Percentiles rank a stretch among this genome's conserved stretches.
Conservation (phyloP, 92 coral and sea anemone genomes). For the Palythoa grandiflora region DNA sequence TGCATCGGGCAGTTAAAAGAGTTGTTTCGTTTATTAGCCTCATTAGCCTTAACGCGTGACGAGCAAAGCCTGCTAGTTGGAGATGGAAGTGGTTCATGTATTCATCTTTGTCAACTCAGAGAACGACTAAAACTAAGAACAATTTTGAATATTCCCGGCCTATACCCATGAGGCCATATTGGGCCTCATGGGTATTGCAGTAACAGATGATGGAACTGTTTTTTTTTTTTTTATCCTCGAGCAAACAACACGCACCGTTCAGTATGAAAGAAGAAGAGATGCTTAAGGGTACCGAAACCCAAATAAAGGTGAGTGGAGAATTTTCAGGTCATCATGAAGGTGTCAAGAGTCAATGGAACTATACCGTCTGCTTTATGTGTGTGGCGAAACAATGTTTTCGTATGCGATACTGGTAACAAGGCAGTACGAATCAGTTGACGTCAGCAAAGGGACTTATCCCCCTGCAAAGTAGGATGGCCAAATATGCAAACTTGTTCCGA, state of each 20-base stretch:
- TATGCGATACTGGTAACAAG: constrained; percentile 67
- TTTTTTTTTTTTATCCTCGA: constrained; percentile 49
- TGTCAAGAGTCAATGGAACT: constrained; percentile 50
- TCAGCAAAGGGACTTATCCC: constrained; percentile 65
- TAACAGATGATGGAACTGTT: constrained; percentile 53
- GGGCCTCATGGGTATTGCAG: constrained; percentile 59
- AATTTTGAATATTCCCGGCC: neutral
- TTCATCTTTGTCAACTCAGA: neutral
- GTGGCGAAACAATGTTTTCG: constrained; percentile 55
- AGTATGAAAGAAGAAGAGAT: constrained; percentile 48
- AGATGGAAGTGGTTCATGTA: neutral
- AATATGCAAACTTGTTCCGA: constrained; percentile 58
- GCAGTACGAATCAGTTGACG: constrained; percentile 59
- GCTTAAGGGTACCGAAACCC: constrained; percentile 26
- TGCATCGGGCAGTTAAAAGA: neutral
- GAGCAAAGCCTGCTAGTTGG: neutral
- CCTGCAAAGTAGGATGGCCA: constrained; percentile 49
- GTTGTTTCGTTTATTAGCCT: neutral
- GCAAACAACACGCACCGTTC: constrained; percentile 56
- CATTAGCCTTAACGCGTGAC: neutral
- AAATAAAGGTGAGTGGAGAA: constrained; percentile 15
- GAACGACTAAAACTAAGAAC: neutral
- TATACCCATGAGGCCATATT: too few species aligned
- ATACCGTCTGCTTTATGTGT: constrained; percentile 57
- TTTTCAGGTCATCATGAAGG: constrained; percentile 45